phyloP scores from a whole-genome alignment of 2,888 invertebrate species.

The Oasisia sp. region DNA sequence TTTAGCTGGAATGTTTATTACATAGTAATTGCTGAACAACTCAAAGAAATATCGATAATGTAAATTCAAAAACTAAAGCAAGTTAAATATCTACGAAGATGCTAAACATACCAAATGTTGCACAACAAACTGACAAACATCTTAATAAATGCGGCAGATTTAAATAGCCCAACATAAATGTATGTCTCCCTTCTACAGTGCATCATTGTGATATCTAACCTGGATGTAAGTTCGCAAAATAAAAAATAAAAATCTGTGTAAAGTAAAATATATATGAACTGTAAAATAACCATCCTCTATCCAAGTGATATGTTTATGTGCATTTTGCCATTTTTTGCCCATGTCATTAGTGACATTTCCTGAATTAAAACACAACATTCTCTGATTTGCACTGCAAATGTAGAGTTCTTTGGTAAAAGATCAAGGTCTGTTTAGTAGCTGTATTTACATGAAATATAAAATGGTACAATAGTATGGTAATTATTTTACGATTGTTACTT shows the following conservation, averaged over 20 bases:
- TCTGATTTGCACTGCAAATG: neutral
- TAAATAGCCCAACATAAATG: neutral
- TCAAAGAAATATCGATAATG: neutral
- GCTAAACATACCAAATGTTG: neutral
- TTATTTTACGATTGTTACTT: neutral
- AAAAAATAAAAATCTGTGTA: neutral
- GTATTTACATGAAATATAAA: neutral
- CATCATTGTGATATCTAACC: neutral
- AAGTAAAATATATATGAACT: neutral
- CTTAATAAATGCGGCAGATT: neutral
- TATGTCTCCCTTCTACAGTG: neutral
- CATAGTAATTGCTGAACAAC: neutral
- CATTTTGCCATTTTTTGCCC: neutral
- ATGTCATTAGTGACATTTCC: neutral
- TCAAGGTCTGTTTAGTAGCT: neutral
- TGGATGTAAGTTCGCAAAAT: neutral
- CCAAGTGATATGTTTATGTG: neutral
- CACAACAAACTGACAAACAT: neutral
- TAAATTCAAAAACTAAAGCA: neutral
- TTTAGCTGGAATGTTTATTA: neutral
- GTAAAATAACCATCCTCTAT: conserved; percentile 2
- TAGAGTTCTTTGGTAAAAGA: neutral
- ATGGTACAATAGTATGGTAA: neutral
- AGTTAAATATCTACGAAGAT: neutral
- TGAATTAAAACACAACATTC: neutral